These are phyloP conservation scores for Amphibalanus amphitrite DNA, from an alignment of 1,140 invertebrate genomes.

Conservation along the genomic window DNA sequence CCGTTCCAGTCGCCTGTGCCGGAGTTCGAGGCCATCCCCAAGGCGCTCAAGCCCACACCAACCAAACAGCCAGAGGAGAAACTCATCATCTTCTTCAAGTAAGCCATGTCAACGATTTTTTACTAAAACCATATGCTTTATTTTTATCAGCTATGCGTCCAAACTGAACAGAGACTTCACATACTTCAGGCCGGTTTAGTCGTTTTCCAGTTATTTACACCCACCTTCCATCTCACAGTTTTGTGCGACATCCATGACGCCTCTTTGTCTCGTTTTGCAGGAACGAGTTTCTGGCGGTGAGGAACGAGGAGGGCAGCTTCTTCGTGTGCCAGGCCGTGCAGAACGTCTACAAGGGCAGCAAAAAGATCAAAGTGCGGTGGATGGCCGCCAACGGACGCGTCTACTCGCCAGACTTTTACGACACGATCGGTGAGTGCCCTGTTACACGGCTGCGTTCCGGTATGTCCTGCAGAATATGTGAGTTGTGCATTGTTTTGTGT, in stretches of 20 bases:
- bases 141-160: no score
- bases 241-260: no score
- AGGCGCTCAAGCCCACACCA: slow-evolving; percentile 35
- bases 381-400: slow-evolving; percentile 50
- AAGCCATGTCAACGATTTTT: no score
- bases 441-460: no score
- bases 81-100: slow-evolving; percentile 40
- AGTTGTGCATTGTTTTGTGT: slow-evolving; percentile 3
- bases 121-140: no score
- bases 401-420: slow-evolving; percentile 78
- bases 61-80: slow-evolving; percentile 52
- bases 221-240: no score
- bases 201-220: no score
- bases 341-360: slow-evolving; percentile 67
- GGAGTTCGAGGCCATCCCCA: slow-evolving; percentile 52
- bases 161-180: no score
- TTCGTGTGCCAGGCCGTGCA: slow-evolving; percentile 79
- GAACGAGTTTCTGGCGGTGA: slow-evolving; percentile 73
- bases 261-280: slow-evolving; percentile 30
- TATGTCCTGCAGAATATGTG: not conserved
- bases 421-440: slow-evolving; percentile 46
- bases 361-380: slow-evolving; percentile 75
- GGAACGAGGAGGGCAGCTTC: slow-evolving; percentile 71
- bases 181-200: no score
- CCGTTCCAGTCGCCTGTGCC: slow-evolving; percentile 63